Evolutionary conservation across 1,140 invertebrate genomes (phyloP).

Genomic region (Zaprionus africanus): DNA sequence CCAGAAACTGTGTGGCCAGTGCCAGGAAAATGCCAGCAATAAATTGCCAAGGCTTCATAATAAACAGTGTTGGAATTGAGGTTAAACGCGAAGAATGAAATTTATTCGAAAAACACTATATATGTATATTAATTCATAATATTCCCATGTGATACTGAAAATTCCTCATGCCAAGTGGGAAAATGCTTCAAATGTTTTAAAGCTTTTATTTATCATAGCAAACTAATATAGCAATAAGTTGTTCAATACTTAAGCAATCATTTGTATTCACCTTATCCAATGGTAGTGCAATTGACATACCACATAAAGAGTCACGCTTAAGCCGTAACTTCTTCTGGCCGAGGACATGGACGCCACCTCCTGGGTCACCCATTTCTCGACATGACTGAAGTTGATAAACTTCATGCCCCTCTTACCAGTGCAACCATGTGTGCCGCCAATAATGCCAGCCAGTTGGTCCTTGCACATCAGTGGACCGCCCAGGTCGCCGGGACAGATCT

Average conservation of each 20-base stretch:
- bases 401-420: slow-evolving; percentile 30
- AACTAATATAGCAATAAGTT: too few species aligned
- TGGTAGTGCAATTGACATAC: not conserved
- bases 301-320: not conserved
- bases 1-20: not conserved
- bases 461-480: slow-evolving; percentile 57
- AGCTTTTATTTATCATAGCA: too few species aligned
- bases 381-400: slow-evolving; percentile 35
- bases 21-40: not conserved
- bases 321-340: not conserved
- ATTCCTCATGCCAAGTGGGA: not conserved
- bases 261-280: not conserved
- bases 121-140: not conserved
- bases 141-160: not conserved
- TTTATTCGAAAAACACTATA: slow-evolving; percentile 30
- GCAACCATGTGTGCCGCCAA: slow-evolving; percentile 40
- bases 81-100: not conserved
- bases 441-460: slow-evolving; percentile 39
- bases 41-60: slow-evolving; percentile 4
- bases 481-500: slow-evolving; percentile 59
- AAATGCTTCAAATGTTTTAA: too few species aligned
- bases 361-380: slow-evolving; percentile 25
- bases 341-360: not conserved
- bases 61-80: not conserved
- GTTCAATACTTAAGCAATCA: not conserved